Conservation (phyloP, 2,113 vertebrate species). For the Anguilla rostrata region DNA sequence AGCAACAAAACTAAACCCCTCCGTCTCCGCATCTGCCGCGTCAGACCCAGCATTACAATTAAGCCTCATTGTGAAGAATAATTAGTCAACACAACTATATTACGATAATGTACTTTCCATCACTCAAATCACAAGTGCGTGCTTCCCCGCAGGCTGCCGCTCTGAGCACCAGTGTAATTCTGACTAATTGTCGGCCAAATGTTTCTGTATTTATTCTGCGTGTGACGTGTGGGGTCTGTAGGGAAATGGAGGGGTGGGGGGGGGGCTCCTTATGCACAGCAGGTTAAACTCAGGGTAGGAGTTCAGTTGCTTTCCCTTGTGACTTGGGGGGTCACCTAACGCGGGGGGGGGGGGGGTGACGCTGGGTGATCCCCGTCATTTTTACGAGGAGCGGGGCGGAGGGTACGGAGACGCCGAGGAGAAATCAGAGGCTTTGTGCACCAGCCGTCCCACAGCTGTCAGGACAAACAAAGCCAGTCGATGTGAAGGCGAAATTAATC, state of each 20-base stretch:
- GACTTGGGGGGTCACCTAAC: neutral
- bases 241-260: neutral
- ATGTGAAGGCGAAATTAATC: constrained; percentile 35
- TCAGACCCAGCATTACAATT: constrained; percentile 8
- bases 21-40: constrained; percentile 18
- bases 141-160: neutral
- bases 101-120: neutral
- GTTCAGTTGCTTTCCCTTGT: neutral
- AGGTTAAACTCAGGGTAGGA: neutral
- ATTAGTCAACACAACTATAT: neutral
- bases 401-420: constrained; percentile 24
- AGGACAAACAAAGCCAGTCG: constrained; percentile 30
- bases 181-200: neutral
- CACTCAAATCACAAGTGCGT: neutral
- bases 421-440: constrained; percentile 32
- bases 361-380: too few species aligned
- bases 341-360: too few species aligned
- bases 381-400: neutral
- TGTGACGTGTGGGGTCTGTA: neutral
- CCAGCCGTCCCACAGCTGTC: constrained; percentile 32
- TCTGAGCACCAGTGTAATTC: neutral
- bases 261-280: neutral
- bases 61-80: neutral
- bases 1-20: neutral
- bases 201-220: neutral